These are phyloP conservation scores for Anagrus nilaparvatae DNA, from an alignment of 1,140 invertebrate genomes.

Conservation along the genomic window DNA sequence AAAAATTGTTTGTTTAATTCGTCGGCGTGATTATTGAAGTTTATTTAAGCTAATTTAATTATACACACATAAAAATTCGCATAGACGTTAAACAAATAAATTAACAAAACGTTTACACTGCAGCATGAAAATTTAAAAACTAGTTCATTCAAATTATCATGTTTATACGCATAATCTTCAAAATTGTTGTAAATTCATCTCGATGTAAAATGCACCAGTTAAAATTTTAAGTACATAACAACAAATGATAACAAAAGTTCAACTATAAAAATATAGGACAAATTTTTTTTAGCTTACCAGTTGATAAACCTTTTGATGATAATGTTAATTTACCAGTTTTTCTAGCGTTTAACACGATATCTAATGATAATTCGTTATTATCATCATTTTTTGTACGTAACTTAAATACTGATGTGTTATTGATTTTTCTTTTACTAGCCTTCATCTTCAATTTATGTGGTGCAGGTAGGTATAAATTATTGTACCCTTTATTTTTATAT, in stretches of 20 bases:
- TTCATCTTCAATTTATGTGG: too few species aligned
- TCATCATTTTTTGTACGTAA: conserved; percentile 56
- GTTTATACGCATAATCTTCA: conserved; percentile 6
- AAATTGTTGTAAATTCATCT: conserved; percentile 11
- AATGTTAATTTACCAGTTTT: conserved; percentile 70
- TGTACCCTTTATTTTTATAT: too few species aligned
- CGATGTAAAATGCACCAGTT: neutral
- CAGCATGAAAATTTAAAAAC: conserved; percentile 12
- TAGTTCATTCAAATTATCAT: conserved; percentile 5
- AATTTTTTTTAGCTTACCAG: conserved; percentile 46
- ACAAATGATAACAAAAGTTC: neutral
- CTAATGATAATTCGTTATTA: conserved; percentile 52
- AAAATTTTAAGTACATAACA: neutral
- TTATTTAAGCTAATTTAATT: too few species aligned
- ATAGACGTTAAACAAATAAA: too few species aligned
- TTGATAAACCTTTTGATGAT: conserved; percentile 57
- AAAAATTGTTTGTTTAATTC: too few species aligned
- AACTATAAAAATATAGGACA: conserved; percentile 2
- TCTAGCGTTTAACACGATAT: conserved; percentile 65
- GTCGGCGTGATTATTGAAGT: too few species aligned
- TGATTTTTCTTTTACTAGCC: conserved; percentile 26
- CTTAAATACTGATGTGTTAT: conserved; percentile 53
- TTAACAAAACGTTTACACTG: neutral
- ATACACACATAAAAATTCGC: too few species aligned
- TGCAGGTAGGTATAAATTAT: too few species aligned